Evolutionary conservation across 2,113 vertebrate species (phyloP).

Genomic region (Aramus guarauna): DNA sequence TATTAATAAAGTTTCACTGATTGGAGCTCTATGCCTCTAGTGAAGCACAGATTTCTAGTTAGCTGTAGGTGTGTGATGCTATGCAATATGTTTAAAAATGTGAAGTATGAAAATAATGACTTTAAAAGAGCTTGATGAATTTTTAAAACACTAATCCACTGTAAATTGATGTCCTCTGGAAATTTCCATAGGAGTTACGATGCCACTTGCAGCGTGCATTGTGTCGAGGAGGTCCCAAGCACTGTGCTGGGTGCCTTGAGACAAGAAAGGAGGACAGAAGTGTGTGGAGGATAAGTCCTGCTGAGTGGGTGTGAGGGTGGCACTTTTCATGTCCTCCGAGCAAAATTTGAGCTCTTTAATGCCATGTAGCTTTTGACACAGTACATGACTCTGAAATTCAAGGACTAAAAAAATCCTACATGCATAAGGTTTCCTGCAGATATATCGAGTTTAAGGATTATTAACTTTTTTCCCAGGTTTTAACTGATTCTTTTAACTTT

Average conservation of each 20-base stretch:
- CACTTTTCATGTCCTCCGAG: not conserved
- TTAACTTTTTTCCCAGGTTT: not conserved
- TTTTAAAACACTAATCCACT: not conserved
- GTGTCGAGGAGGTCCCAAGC: not conserved
- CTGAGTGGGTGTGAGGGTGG: not conserved
- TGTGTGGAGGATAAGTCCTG: too few relatives aligned
- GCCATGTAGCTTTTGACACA: not conserved
- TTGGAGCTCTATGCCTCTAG: not conserved
- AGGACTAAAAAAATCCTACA: not conserved
- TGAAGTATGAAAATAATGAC: not conserved
- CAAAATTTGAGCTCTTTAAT: not conserved
- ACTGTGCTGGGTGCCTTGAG: not conserved
- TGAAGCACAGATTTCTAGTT: not conserved
- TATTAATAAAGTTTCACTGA: not conserved
- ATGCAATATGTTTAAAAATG: not conserved
- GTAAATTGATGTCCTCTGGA: not conserved
- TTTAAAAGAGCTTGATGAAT: not conserved
- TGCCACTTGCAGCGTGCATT: fast-evolving
- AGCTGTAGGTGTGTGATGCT: fast-evolving
- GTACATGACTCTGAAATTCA: fast-evolving
- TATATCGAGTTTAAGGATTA: not conserved
- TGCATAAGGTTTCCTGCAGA: not conserved
- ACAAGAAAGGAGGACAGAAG: not conserved
- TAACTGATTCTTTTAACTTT: slow-evolving; percentile 30
- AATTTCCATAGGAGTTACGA: not conserved